phyloP scores from a whole-genome alignment of 2,797 vertebrate species.

The Percopsis omiscomaycus region DNA sequence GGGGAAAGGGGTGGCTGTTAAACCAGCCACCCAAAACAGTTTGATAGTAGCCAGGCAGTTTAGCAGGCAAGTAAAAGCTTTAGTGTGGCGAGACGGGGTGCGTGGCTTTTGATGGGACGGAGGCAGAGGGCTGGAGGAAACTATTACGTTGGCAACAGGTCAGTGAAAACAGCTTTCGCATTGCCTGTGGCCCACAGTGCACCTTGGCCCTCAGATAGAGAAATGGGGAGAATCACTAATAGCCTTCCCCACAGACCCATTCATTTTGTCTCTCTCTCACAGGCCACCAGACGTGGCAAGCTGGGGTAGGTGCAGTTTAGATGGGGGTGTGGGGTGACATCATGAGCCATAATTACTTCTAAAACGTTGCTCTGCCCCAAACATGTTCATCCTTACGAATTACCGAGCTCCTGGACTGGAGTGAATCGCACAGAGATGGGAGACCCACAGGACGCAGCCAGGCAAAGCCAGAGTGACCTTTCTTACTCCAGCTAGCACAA shows the following conservation, averaged over 20 bases:
- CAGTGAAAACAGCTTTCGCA: constrained; percentile 33
- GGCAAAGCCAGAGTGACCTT: too few species aligned
- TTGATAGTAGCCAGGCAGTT: constrained; percentile 16
- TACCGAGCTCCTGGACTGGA: constrained; percentile 4
- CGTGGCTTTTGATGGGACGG: constrained; percentile 10
- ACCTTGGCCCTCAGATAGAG: constrained; percentile 28
- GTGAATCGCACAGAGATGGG: neutral
- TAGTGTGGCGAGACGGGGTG: constrained; percentile 9
- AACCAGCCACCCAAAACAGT: constrained; percentile 3
- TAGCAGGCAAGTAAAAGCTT: constrained; percentile 13
- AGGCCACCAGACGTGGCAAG: neutral
- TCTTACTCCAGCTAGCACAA: too few species aligned
- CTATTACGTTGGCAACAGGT: constrained; percentile 30
- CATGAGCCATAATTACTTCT: constrained; percentile 18
- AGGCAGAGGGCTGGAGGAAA: neutral
- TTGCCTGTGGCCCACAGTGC: constrained; percentile 43
- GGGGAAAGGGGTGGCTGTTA: constrained; percentile 1
- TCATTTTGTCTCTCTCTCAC: constrained; percentile 34
- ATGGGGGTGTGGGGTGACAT: constrained; percentile 8
- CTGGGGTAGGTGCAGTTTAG: constrained; percentile 28
- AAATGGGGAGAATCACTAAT: constrained; percentile 40
- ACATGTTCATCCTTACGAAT: constrained; percentile 18
- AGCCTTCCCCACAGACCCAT: constrained; percentile 47
- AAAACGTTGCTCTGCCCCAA: constrained; percentile 25
- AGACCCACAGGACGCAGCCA: neutral